Evolutionary conservation across 2,888 invertebrate genomes (phyloP), one percentile per base, ranked within the genome.

Genomic region (Mallateleia sp.): DNA sequence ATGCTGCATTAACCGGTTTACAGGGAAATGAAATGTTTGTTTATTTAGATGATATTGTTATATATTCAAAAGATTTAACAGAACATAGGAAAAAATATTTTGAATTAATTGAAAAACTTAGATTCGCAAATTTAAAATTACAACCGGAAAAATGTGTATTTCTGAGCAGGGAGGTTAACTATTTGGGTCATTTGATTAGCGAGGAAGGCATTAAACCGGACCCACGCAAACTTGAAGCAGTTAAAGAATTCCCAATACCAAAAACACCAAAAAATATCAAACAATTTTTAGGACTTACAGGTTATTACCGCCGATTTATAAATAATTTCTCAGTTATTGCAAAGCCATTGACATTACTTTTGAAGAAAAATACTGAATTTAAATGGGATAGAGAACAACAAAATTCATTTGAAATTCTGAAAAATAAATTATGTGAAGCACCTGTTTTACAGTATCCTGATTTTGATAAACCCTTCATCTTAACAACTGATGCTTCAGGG

Each of bases 291-390:
- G 93, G 93, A 50, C 80, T 93, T 45, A 74, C 89, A 0, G 91
- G 92, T 0, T 94, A 93, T 77, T 94, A 94, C 52, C 54, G 93
- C 1, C 82, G 91, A 50, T 94, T 93, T 62, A 91, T 94, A 4
- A 28, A 78, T 20, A 66, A 91, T 28, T 93, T 92, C n/a, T 69
- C 75, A 14, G 75, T 69, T 9, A 79, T 80, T 1, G 75, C 80
- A 6, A 52, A 56, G 32, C 87, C 84, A 3, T 28, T 87, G 3
- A 87, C 80, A 0, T 50, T 64, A 24, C 25, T 87, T 0, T 54
- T 84, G 14, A 69, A 71, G 52, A 87, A 84, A 20, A 45, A 64
- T 1, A 9, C 32, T 0, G 34, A 28, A 4, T 84, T 87, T 18
- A 42, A 74, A 47, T 87, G 83, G 79, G 42, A 18, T 20, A 20